These are phyloP conservation scores for Microtus richardsoni DNA, from an alignment of 2,113 vertebrate genomes.

Conservation along the genomic window DNA sequence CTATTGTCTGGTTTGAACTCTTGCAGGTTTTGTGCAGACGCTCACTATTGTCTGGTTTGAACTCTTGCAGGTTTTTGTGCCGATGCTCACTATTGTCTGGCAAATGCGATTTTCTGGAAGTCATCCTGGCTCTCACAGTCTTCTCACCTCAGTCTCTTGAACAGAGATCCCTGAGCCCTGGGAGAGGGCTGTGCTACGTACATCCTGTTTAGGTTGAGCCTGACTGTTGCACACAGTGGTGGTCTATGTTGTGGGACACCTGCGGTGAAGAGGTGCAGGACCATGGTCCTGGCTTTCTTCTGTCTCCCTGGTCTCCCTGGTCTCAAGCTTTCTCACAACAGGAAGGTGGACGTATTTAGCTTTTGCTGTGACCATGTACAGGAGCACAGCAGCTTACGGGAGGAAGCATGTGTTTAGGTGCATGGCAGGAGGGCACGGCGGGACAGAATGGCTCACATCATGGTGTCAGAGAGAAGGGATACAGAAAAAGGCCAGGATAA, in stretches of 20 bases:
- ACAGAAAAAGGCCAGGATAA: background rate
- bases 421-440: background rate
- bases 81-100: too few relatives aligned
- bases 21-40: too few relatives aligned
- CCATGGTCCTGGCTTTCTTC: background rate
- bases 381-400: background rate
- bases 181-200: background rate
- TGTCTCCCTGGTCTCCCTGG: background rate
- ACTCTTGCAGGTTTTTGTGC: background rate
- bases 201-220: background rate
- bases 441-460: background rate
- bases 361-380: background rate
- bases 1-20: background rate
- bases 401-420: background rate
- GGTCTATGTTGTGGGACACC: background rate
- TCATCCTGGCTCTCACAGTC: background rate
- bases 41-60: background rate
- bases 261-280: background rate
- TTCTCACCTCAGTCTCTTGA: background rate
- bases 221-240: background rate
- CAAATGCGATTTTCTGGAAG: background rate
- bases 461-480: background rate
- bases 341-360: background rate
- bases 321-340: background rate
- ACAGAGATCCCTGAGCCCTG: background rate